Evolutionary conservation across 2,113 vertebrate species (phyloP), one percentile per base, ranked within the genome.

Genomic region (Neogobius melanostomus): DNA sequence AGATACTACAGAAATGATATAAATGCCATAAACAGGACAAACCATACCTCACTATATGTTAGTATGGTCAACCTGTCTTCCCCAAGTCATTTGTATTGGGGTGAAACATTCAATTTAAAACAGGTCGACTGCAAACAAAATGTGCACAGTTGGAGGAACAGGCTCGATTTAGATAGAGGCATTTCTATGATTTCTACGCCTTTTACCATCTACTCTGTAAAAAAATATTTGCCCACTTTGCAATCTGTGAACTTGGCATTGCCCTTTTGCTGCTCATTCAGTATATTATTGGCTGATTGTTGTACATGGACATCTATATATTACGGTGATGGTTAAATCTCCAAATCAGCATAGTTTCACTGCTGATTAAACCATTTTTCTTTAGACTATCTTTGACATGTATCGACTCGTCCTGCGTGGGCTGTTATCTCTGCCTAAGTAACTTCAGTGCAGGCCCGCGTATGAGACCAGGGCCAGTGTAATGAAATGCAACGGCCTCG

Each of bases 401-500:
- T 61, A 61, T 61, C 42, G 59, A 44, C 59, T 44, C 0, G 11
- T 12, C 28, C 11, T 15, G 11, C 15, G 12, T 15, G 28, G 11
- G 7, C 59, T 6, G 59, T 61, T 17, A 0, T 53, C 15, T 51
- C 11, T 47, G 62, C 47, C 51, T 36, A 59, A 64, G 28, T 11
- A 2, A 79, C 62, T 71, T 2, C 1, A 47, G n/a, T 50, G 54
- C 2, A 63, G 6, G 48, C 28, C 50, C 1, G 45, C 65, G 53
- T 65, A 54, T 28, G 9, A 47, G 70, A 72, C 46, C 62, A 4
- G 46, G 49, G 46, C 42, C 49, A 69, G 47, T 45, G 54, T 73
- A 72, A 81, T 79, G 69, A 69, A 80, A 84, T 77, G 61, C 70
- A 74, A 28, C 63, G 63, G 66, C 69, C 74, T 68, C 17, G 50